Percentiles rank a stretch among this genome's conserved stretches.
These are phyloP conservation scores for Suillia variegata DNA, from an alignment of 2,888 invertebrate genomes.

Conservation along the genomic window DNA sequence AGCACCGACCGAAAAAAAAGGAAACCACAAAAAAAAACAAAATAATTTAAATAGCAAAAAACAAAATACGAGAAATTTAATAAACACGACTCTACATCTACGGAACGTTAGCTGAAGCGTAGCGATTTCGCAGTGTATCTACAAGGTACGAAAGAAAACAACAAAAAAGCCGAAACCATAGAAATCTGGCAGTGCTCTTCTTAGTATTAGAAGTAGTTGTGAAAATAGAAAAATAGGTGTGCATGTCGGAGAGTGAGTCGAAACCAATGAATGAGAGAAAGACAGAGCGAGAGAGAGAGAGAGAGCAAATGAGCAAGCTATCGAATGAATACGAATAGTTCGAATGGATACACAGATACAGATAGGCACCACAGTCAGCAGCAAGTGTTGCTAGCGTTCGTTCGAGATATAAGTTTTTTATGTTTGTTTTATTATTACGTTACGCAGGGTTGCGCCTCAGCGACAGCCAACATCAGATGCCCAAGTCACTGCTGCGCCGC, in stretches of 20 bases:
- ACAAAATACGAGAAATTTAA: background rate
- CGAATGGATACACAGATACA: background rate
- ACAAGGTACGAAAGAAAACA: background rate
- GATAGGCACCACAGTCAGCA: background rate
- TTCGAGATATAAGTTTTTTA: background rate
- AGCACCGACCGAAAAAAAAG: background rate
- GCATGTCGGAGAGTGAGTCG: background rate
- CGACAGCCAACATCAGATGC: background rate
- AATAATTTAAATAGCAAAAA: background rate
- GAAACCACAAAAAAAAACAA: background rate
- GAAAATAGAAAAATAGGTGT: conserved; percentile 1
- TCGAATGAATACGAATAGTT: too few species aligned
- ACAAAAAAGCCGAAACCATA: background rate
- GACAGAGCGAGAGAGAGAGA: background rate
- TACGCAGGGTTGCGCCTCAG: background rate
- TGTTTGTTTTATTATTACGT: background rate
- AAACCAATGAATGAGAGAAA: background rate
- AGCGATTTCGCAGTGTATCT: background rate
- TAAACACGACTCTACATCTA: background rate
- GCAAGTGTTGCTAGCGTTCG: background rate
- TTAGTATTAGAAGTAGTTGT: background rate
- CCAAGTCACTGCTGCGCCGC: background rate
- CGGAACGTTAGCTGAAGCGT: background rate
- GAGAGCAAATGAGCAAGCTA: too few species aligned
- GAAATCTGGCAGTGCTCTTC: background rate